Evolutionary conservation across 2,113 vertebrate genomes (phyloP).

Genomic region (Platycercus adscitus): DNA sequence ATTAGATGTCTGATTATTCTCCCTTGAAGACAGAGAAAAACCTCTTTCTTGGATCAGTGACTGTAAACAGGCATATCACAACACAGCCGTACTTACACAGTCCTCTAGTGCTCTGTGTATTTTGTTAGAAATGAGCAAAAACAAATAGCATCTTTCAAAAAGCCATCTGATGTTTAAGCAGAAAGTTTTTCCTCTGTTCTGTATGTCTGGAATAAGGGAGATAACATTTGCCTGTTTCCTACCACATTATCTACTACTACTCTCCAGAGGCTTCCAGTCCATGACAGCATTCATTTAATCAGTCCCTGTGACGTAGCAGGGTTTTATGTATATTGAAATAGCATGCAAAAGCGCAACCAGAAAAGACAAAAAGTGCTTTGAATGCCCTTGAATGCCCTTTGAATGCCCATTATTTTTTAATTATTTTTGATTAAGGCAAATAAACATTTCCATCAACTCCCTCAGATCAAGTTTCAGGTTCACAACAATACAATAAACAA

Average conservation of each 20-base stretch:
- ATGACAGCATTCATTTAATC: neutral
- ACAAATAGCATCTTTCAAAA: neutral
- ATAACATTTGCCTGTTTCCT: neutral
- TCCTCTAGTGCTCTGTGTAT: neutral
- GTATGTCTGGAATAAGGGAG: neutral
- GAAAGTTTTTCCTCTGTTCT: neutral
- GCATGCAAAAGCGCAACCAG: neutral
- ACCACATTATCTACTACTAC: neutral
- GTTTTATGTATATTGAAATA: neutral
- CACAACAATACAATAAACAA: neutral
- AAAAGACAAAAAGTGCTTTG: neutral
- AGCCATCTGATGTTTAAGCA: neutral
- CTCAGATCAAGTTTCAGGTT: neutral
- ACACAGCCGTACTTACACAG: accelerated
- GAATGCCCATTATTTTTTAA: neutral
- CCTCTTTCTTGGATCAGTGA: neutral
- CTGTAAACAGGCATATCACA: neutral
- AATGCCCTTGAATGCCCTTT: neutral
- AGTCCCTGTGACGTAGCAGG: neutral
- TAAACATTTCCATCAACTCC: neutral
- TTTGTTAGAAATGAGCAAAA: neutral
- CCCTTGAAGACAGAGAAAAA: neutral
- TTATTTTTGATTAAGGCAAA: neutral
- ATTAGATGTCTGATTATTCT: neutral
- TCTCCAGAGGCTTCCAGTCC: neutral